Evolutionary conservation across 2,797 vertebrate genomes (phyloP).

Genomic region (Onychomys arenicola): DNA sequence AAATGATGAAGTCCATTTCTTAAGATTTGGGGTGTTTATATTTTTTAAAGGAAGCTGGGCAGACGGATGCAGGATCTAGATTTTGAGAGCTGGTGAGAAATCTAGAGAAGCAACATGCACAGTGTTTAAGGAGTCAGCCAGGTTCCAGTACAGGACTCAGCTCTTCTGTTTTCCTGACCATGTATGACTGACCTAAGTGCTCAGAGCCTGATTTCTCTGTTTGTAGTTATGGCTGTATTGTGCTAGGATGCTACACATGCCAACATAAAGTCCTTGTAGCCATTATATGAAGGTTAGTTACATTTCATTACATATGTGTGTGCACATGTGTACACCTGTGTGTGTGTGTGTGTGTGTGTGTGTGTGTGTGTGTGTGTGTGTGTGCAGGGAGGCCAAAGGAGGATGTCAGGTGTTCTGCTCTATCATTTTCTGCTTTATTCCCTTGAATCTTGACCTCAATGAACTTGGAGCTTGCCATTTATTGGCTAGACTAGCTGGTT

Average conservation of each 20-base stretch:
- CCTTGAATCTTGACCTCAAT: not conserved
- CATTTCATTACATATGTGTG: not conserved
- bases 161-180: not conserved
- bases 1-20: not conserved
- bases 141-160: not conserved
- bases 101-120: not conserved
- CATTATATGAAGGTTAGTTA: not conserved
- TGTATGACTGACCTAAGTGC: not conserved
- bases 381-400: not conserved
- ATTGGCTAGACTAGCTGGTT: not conserved
- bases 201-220: not conserved
- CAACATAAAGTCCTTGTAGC: not conserved
- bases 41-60: constrained; percentile 1
- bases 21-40: not conserved
- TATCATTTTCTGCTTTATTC: not conserved
- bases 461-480: not conserved
- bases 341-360: not conserved
- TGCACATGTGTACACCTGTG: too few species aligned
- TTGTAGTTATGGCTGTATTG: not conserved
- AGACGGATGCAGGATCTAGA: not conserved
- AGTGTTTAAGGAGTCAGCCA: not conserved
- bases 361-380: not conserved
- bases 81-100: not conserved
- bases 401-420: not conserved
- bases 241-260: too few species aligned